Evolutionary conservation across 2,113 vertebrate genomes (phyloP).

Genomic region (Corythaixoides concolor): DNA sequence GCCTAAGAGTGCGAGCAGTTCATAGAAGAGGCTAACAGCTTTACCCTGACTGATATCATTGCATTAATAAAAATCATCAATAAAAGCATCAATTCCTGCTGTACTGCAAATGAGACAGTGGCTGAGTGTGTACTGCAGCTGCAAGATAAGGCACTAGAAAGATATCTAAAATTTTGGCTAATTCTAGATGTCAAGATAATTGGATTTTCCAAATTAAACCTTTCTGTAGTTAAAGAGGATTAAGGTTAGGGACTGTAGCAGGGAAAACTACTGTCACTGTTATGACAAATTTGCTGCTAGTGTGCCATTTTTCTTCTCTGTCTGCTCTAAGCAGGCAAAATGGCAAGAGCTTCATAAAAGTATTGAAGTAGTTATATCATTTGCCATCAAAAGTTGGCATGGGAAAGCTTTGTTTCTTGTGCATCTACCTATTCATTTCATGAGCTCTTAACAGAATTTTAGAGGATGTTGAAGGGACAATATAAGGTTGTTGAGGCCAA

Average conservation of each 20-base stretch:
- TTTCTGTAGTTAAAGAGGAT: conserved; percentile 61
- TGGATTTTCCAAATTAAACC: conserved; percentile 65
- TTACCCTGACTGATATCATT: conserved; percentile 48
- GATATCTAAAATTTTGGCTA: conserved; percentile 64
- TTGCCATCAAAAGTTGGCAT: not conserved
- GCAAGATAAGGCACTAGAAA: conserved; percentile 50
- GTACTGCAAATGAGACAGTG: conserved; percentile 31
- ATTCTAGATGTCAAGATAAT: conserved; percentile 73
- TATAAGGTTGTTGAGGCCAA: not conserved
- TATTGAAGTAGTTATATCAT: not conserved
- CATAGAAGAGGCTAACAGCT: conserved; percentile 23
- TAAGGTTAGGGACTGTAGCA: conserved; percentile 56
- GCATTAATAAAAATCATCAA: conserved; percentile 66
- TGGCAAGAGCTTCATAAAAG: conserved; percentile 40
- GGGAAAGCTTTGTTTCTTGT: not conserved
- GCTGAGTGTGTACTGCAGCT: conserved; percentile 8
- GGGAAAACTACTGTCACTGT: conserved; percentile 52
- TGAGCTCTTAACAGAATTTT: not conserved
- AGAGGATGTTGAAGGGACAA: not conserved
- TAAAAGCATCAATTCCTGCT: conserved; percentile 50
- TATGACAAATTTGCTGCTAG: conserved; percentile 38
- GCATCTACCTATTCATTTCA: not conserved
- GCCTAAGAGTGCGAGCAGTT: conserved; percentile 37
- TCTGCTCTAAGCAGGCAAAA: conserved; percentile 19
- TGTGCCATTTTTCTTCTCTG: conserved; percentile 8